Evolutionary conservation across 2,797 vertebrate genomes (phyloP).

Genomic region (Mionectes olivaceus): DNA sequence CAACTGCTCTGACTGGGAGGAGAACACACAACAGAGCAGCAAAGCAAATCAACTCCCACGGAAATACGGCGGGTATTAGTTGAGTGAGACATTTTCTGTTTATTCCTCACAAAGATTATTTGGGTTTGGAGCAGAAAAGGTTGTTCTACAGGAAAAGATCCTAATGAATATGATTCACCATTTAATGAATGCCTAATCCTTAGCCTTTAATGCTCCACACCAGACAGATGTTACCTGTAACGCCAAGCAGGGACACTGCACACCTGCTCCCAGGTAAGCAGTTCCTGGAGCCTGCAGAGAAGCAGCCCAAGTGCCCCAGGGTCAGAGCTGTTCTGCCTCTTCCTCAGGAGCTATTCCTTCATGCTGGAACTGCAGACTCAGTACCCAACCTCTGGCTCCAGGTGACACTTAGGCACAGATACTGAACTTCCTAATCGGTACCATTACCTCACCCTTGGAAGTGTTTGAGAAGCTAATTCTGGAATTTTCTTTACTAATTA

Average conservation of each 20-base stretch:
- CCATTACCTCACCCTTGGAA: background rate
- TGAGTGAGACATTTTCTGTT: slow-evolving; percentile 9
- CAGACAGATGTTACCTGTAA: slow-evolving; percentile 17
- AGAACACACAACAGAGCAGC: background rate
- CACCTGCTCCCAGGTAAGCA: slow-evolving; percentile 10
- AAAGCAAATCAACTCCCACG: background rate
- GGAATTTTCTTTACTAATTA: background rate
- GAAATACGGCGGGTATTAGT: background rate
- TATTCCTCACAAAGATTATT: slow-evolving; percentile 23
- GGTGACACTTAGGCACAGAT: background rate
- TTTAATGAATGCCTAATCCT: slow-evolving; percentile 49
- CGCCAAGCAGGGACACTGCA: background rate
- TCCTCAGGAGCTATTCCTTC: background rate
- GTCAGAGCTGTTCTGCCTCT: background rate
- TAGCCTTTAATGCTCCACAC: background rate
- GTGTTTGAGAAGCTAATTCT: background rate
- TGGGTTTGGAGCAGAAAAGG: slow-evolving; percentile 17
- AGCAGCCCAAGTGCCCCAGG: background rate
- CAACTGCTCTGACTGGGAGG: background rate
- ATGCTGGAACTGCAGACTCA: background rate
- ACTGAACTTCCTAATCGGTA: background rate
- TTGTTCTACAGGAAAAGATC: background rate
- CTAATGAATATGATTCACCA: slow-evolving; percentile 52
- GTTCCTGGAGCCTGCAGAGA: slow-evolving; percentile 1
- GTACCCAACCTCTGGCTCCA: background rate